Conservation (phyloP, 2,797 vertebrate species). For the Ctenochaetus hawaiiensis region DNA sequence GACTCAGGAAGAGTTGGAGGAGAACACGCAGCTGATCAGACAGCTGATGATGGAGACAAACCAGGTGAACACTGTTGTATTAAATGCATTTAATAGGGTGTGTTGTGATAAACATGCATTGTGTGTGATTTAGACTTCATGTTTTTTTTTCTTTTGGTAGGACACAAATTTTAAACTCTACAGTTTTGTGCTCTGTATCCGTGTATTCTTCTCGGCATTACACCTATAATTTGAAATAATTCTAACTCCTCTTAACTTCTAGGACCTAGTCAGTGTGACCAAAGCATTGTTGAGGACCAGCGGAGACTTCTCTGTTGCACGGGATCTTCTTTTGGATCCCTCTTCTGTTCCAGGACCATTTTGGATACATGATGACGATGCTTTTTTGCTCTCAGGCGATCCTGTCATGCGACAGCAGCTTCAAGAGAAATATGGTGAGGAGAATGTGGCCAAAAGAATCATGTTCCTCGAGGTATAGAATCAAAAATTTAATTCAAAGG, state of each 20-base stretch:
- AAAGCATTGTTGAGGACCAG: slow-evolving; percentile 92
- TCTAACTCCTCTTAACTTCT: neutral
- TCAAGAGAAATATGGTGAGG: slow-evolving; percentile 77
- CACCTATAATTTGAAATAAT: too few relatives aligned
- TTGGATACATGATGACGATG: slow-evolving; percentile 79
- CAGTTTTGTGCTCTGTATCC: neutral
- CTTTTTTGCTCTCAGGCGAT: slow-evolving; percentile 66
- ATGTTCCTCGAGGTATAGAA: slow-evolving; percentile 74
- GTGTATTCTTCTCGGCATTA: neutral
- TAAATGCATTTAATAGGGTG: neutral
- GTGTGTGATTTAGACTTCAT: neutral
- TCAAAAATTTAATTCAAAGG: slow-evolving; percentile 19
- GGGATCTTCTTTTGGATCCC: slow-evolving; percentile 74
- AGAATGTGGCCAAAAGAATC: slow-evolving; percentile 73
- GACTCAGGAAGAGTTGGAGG: slow-evolving; percentile 74
- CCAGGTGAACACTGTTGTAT: slow-evolving; percentile 58
- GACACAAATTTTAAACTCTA: neutral
- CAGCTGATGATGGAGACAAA: slow-evolving; percentile 87
- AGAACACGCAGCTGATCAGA: slow-evolving; percentile 77
- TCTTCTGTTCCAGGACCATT: slow-evolving; percentile 28
- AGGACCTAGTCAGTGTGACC: slow-evolving; percentile 87
- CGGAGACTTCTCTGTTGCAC: slow-evolving; percentile 87
- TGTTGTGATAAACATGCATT: too few relatives aligned
- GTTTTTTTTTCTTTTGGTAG: neutral
- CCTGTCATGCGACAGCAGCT: slow-evolving; percentile 55